Evolutionary conservation across 2,888 invertebrate genomes (phyloP).

Genomic region (Eustalomyia histrio): DNA sequence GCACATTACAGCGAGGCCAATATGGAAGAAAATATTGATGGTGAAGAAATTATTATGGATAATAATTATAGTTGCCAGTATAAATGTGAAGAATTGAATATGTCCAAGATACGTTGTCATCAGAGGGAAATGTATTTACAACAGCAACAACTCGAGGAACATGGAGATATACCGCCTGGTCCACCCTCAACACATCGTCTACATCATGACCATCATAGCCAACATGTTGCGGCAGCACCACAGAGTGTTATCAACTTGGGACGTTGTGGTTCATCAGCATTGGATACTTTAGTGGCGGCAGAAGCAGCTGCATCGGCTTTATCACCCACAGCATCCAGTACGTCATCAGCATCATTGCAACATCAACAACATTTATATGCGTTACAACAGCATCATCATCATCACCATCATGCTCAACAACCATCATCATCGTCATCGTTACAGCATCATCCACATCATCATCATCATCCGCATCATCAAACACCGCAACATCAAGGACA

Average conservation of each 20-base stretch:
- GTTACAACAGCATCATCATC: constrained; percentile 49
- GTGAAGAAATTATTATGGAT: constrained; percentile 67
- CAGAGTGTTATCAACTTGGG: constrained; percentile 74
- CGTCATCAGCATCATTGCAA: constrained; percentile 67
- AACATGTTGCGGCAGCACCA: constrained; percentile 69
- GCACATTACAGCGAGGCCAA: constrained; percentile 68
- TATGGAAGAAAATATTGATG: constrained; percentile 40
- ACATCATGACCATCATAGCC: constrained; percentile 58
- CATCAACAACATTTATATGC: constrained; percentile 37
- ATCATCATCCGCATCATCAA: constrained; percentile 54
- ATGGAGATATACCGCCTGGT: constrained; percentile 65
- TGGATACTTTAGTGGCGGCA: constrained; percentile 70
- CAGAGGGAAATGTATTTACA: constrained; percentile 71
- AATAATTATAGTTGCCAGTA: constrained; percentile 74
- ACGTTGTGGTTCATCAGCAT: constrained; percentile 68
- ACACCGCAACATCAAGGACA: constrained; percentile 49
- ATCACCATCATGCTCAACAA: constrained; percentile 39
- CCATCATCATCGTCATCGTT: constrained; percentile 38
- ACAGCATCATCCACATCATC: constrained; percentile 46
- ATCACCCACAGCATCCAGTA: constrained; percentile 73
- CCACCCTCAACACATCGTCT: constrained; percentile 65
- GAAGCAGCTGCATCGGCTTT: constrained; percentile 69
- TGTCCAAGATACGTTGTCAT: constrained; percentile 75
- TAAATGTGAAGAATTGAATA: constrained; percentile 76
- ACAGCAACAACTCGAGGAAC: constrained; percentile 58